These are phyloP conservation scores for Caenorhabditis sp. DNA, from an alignment of 2,888 invertebrate genomes.

Conservation along the genomic window DNA sequence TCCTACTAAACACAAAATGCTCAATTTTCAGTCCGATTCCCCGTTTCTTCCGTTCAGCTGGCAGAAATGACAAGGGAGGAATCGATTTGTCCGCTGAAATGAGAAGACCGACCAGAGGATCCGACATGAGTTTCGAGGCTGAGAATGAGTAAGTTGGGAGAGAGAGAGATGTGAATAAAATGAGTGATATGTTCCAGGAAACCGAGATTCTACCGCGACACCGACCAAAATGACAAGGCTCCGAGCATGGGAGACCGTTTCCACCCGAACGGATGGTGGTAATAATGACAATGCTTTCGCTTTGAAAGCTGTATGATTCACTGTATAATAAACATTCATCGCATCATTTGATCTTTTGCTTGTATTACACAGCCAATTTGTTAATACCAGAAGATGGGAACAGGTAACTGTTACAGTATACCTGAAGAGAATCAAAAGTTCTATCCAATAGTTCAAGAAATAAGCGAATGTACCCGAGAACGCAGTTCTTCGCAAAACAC, in stretches of 20 bases:
- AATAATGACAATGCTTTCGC: neutral
- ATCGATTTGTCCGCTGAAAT: neutral
- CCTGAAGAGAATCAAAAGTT: too few species aligned
- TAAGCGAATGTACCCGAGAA: too few species aligned
- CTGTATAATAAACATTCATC: neutral
- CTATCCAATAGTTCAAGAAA: too few species aligned
- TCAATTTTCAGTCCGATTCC: neutral
- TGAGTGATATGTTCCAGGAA: neutral
- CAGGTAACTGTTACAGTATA: too few species aligned
- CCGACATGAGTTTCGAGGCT: neutral
- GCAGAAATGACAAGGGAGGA: neutral
- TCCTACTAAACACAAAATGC: neutral
- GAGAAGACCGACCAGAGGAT: neutral
- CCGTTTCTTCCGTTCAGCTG: neutral
- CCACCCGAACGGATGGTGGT: neutral
- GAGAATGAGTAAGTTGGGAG: neutral
- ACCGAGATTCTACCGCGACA: slow-evolving; percentile 1
- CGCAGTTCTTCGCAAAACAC: too few species aligned
- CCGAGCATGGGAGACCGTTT: neutral
- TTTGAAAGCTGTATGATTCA: neutral
- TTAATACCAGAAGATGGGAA: too few species aligned
- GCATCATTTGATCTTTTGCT: neutral
- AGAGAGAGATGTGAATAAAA: neutral
- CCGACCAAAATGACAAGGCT: neutral
- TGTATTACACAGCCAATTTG: too few species aligned